Base-by-base conservation (phyloP, 1,140 invertebrate genomes). In the Eufriesea mexicana region DNA sequence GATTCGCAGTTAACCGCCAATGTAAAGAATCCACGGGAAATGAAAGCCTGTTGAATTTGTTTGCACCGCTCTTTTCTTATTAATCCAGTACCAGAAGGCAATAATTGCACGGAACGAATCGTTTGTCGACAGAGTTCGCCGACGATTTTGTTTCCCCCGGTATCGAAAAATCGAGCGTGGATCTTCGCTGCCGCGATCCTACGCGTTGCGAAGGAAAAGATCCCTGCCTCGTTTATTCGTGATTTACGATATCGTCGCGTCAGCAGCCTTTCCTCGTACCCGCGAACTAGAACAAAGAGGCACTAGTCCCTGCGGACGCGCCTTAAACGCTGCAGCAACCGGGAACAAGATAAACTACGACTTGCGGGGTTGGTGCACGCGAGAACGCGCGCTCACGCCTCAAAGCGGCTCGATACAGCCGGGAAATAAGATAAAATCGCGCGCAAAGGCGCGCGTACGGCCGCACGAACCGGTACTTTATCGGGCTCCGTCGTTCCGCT, bases 381-480 rank as follows among this genome's bases (percentile, higher is more conserved):
- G 55, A 18, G 28, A 64, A 55, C 42, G 25, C 54, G 25, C 12
- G 47, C n/a, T 28, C 42, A 14, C 42, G 16, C 20, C 42, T 66
- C 10, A 66, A 75, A 57, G 35, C 51, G 45, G 62, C 35, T 25
- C 25, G 28, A 25, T 61, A 59, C n/a, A 78, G 42, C 10, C 61
- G 16, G 1, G 55, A 42, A 84, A 86, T 75, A 75, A 79, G 85
- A 87, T 83, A 73, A 84, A 84, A 83, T 78, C 55, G 74, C 35
- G 75, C 28, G 55, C 20, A 74, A 68, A 64, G 35, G 71, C 68
- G 55, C 25, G 54, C 49, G 42, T 28, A 42, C 47, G 51, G 72
- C 57, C 35, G 45, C 55, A 49, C 74, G 57, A 85, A 74, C 57
- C 71, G 51, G 59, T 25, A 67, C 72, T 86, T 84, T 87, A 87